A percentile compares a stretch with the other conserved stretches of the same genome.
phyloP scores from a whole-genome alignment of 2,113 vertebrate species.

The Callipepla squamata region DNA sequence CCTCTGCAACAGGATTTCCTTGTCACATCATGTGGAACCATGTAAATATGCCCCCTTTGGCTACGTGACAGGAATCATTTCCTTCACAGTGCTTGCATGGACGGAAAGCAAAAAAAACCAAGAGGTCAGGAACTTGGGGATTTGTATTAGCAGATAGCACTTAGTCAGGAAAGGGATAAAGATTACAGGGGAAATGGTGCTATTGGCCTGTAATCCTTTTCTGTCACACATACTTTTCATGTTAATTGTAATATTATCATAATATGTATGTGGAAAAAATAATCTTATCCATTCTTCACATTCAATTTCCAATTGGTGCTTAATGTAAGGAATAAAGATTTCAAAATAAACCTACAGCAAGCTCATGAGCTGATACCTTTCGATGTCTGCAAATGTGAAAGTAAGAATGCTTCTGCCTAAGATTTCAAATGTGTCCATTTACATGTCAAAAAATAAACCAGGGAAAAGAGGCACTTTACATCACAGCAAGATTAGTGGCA shows the following conservation, averaged over 20 bases:
- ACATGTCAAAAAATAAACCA: not conserved
- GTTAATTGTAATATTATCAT: not conserved
- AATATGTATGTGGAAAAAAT: not conserved
- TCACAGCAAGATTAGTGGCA: not conserved
- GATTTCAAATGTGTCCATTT: not conserved
- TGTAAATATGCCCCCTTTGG: slow-evolving; percentile 70
- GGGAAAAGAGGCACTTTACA: not conserved
- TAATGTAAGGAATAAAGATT: not conserved
- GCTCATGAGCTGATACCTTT: not conserved
- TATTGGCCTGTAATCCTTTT: slow-evolving; percentile 32
- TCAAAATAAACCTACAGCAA: not conserved
- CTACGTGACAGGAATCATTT: slow-evolving; percentile 72
- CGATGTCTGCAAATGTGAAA: not conserved
- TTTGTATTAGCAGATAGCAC: slow-evolving; percentile 52
- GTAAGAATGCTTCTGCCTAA: not conserved
- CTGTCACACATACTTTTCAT: not conserved
- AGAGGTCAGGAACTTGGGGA: slow-evolving; percentile 59
- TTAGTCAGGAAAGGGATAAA: slow-evolving; percentile 57
- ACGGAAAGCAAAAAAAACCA: slow-evolving; percentile 53
- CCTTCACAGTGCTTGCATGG: slow-evolving; percentile 43
- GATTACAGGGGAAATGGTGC: slow-evolving; percentile 20
- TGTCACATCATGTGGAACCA: slow-evolving; percentile 41
- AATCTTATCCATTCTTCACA: not conserved
- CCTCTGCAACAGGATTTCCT: slow-evolving; percentile 74
- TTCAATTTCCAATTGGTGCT: slow-evolving; percentile 12